These are phyloP conservation scores for Picus viridis DNA, from an alignment of 2,797 vertebrate genomes.

Conservation along the genomic window DNA sequence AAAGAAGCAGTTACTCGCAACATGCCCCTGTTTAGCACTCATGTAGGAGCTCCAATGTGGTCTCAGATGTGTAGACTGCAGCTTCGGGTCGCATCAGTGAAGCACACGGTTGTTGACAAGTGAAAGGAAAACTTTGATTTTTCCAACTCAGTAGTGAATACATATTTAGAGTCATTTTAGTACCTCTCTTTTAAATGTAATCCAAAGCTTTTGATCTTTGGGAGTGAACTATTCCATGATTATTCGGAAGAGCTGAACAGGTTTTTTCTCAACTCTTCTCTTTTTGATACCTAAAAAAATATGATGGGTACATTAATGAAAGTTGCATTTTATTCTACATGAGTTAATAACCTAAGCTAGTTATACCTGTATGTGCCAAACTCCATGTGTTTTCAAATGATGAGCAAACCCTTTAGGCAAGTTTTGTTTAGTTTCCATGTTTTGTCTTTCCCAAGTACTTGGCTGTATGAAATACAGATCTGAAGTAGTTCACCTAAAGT, in stretches of 20 bases:
- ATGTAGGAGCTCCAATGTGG: not conserved
- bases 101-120: not conserved
- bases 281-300: not conserved
- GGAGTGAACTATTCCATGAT: not conserved
- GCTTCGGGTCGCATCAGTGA: not conserved
- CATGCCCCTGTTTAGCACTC: too few species aligned
- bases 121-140: not conserved
- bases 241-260: not conserved
- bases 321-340: not conserved
- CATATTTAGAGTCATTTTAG: not conserved
- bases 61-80: not conserved
- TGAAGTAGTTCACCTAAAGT: not conserved
- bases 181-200: not conserved
- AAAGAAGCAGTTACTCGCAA: not conserved
- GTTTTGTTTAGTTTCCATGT: not conserved
- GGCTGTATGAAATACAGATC: not conserved
- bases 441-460: not conserved
- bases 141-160: not conserved
- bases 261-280: not conserved
- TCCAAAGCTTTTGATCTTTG: not conserved
- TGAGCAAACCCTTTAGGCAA: not conserved
- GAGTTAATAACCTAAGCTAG: not conserved
- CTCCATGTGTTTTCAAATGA: rapidly evolving
- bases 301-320: not conserved
- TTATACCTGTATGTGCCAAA: not conserved